Evolutionary conservation across 2,797 vertebrate genomes (phyloP).

Genomic region (Malurus splendens): DNA sequence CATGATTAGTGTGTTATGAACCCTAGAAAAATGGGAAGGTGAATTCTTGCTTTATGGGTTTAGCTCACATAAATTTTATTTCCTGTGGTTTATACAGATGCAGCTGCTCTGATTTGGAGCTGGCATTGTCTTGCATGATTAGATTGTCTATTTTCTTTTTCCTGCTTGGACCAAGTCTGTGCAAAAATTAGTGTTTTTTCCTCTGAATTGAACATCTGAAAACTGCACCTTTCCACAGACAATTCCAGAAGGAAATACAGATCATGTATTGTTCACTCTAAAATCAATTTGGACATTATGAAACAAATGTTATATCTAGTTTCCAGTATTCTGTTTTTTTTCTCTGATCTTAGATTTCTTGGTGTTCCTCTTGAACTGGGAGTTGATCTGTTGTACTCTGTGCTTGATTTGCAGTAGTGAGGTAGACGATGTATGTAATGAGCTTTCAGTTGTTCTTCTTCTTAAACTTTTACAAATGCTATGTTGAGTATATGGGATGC

Average conservation of each 20-base stretch:
- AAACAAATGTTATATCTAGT: background rate
- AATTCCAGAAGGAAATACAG: background rate
- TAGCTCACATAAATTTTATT: background rate
- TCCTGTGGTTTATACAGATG: background rate
- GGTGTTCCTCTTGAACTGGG: background rate
- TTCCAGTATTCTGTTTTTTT: background rate
- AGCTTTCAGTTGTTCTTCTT: background rate
- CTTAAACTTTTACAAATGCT: background rate
- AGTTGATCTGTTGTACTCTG: background rate
- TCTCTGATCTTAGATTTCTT: background rate
- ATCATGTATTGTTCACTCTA: background rate
- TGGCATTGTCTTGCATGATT: background rate
- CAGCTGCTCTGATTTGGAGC: background rate
- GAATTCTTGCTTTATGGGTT: background rate
- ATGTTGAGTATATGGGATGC: background rate
- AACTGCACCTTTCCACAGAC: background rate
- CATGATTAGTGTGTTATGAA: background rate
- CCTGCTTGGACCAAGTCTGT: background rate
- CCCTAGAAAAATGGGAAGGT: background rate
- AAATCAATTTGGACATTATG: background rate
- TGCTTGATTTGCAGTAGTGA: background rate
- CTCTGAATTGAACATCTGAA: background rate
- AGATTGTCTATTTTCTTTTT: background rate
- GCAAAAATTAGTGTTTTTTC: background rate
- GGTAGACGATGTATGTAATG: background rate